Percentiles rank a stretch among this genome's conserved stretches.
phyloP scores from a whole-genome alignment of 2,888 invertebrate genomes.

The Syrphus vitripennis region DNA sequence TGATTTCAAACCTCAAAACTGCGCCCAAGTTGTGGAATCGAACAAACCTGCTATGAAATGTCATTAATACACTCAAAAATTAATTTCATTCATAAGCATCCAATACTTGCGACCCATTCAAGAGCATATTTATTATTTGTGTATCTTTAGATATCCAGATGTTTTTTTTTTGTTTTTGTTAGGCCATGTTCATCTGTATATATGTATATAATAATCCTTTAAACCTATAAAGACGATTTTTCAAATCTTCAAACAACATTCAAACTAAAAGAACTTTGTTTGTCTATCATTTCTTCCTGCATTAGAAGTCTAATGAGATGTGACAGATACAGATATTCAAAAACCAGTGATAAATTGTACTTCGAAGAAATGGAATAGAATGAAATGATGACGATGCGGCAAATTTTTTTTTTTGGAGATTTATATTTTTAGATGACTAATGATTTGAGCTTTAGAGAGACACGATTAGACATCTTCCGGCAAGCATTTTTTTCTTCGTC shows the following conservation, averaged over 20 bases:
- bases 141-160: constrained; percentile 34
- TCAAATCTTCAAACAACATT: constrained; percentile 7
- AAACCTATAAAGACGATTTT: constrained; percentile 5
- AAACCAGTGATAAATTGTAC: constrained; percentile 46
- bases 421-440: constrained; percentile 65
- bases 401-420: constrained; percentile 19
- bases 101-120: neutral
- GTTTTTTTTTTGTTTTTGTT: constrained; percentile 39
- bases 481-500: neutral
- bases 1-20: too few species aligned
- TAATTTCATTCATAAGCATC: neutral
- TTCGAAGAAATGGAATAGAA: constrained; percentile 31
- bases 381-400: constrained; percentile 9
- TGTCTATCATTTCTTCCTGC: neutral
- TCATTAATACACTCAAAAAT: too few species aligned
- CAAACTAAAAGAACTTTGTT: neutral
- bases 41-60: too few species aligned
- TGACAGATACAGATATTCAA: constrained; percentile 40
- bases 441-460: constrained; percentile 26
- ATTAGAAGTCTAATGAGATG: constrained; percentile 9
- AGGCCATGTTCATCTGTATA: neutral
- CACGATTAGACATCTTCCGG: constrained; percentile 55
- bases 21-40: too few species aligned
- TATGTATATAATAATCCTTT: constrained; percentile 12
- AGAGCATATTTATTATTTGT: neutral